Evolutionary conservation across 53 echinoderm and acorn worm species (phyloP), one percentile per base, ranked within the genome.

Genomic region (Paracentrotus lividus): DNA sequence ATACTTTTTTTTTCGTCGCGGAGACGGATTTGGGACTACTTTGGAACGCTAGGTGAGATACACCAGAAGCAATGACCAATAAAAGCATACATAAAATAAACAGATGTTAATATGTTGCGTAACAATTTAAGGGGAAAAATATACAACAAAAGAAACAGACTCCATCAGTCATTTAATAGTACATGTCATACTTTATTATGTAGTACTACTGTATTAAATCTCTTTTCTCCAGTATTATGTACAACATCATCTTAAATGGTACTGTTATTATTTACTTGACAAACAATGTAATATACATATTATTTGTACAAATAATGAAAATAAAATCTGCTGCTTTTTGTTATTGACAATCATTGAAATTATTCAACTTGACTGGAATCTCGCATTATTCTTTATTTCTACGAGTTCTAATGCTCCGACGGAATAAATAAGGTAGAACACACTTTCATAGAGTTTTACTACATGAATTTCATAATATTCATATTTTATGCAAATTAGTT

Each of bases 281-380:
- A 72, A 54, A 55, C 21, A 38, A 57, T 86, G 86, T 86, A 86
- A 85, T n/a, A 86, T 33, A 86, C 29, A 85, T 47, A 85, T 86
- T 56, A 56, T 56, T 56, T 55, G 86, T 34, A 56, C 86, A 53
- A 86, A 86, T 55, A 86, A 56, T 86, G 86, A 56, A 86, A 86
- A 86, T 85, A 85, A 56, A n/a, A 55, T 56, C 23, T 54, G 55
- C 55, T 86, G 86, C 86, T 33, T 32, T 38, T 86, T 44, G 1
- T 86, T 34, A 55, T 36, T 56, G 86, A 56, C 57, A 55, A 86
- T 86, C 86, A 86, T 55, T 87, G 85, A 85, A 85, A 85, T 85
- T 10, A 87, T 33, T 58, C 49, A 87, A 87, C 56, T 38, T 34
- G 32, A n/a, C 54, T 55, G 38, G 31, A 87, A 84, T 87, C 23